Evolutionary conservation across 2,888 invertebrate species (phyloP).

Genomic region (Dicyrtomina minuta): DNA sequence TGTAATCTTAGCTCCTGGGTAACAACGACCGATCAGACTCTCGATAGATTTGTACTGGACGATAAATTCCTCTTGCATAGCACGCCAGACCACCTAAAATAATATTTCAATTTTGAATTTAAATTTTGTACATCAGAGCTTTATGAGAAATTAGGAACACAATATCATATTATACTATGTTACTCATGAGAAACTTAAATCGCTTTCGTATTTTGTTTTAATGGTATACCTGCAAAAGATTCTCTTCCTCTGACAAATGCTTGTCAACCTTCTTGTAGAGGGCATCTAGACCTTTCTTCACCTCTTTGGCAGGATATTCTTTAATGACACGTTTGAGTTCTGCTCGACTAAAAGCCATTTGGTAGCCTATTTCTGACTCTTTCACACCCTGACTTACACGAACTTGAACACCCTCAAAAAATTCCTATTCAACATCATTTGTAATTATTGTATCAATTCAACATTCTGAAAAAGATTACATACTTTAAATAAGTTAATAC

Average conservation of each 20-base stretch:
- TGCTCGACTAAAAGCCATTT: slow-evolving; percentile 94
- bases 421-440: slow-evolving; percentile 63
- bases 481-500: too few species aligned
- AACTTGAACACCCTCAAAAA: slow-evolving; percentile 95
- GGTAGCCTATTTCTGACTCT: slow-evolving; percentile 95
- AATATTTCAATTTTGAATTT: slow-evolving; percentile 28
- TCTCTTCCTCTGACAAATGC: slow-evolving; percentile 92
- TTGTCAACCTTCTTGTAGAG: slow-evolving; percentile 96
- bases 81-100: slow-evolving; percentile 91
- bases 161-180: background rate
- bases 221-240: slow-evolving; percentile 71
- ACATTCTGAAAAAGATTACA: too few species aligned
- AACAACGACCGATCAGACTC: slow-evolving; percentile 89
- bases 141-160: too few species aligned
- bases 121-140: background rate
- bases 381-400: slow-evolving; percentile 92
- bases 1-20: slow-evolving; percentile 90
- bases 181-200: background rate
- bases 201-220: background rate
- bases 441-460: background rate
- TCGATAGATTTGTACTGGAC: slow-evolving; percentile 92
- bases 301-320: slow-evolving; percentile 89
- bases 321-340: slow-evolving; percentile 92
- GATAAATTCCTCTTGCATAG: slow-evolving; percentile 99
- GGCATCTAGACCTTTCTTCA: slow-evolving; percentile 88